Conservation (phyloP, 2,797 vertebrate species). For the Pelochelys cantorii region DNA sequence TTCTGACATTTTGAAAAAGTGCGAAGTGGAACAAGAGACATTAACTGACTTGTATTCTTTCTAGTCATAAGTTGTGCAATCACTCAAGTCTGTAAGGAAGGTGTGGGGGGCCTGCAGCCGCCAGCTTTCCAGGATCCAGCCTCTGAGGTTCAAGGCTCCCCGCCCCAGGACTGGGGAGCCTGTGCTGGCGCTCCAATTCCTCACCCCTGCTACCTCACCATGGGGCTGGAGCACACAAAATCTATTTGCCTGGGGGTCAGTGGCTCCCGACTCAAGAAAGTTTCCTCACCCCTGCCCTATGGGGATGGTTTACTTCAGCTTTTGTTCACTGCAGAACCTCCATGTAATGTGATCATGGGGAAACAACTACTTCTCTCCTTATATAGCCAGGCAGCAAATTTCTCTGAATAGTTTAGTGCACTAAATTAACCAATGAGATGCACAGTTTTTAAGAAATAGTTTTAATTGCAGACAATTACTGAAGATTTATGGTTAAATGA, state of each 20-base stretch:
- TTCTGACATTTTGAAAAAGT: slow-evolving; percentile 7
- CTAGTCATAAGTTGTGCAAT: background rate
- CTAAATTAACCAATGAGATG: background rate
- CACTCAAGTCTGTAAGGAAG: background rate
- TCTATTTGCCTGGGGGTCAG: too few species aligned
- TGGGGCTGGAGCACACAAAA: too few species aligned
- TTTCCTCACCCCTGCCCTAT: too few species aligned
- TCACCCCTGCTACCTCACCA: too few species aligned
- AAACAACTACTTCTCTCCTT: background rate
- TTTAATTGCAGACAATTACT: background rate
- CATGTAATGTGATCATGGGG: background rate
- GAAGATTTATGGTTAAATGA: background rate
- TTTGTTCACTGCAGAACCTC: background rate
- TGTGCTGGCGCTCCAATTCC: too few species aligned
- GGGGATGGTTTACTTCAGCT: background rate
- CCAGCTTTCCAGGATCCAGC: too few species aligned
- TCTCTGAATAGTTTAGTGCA: background rate
- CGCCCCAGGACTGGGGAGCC: too few species aligned
- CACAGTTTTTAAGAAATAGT: background rate
- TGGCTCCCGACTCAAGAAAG: too few species aligned
- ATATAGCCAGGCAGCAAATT: background rate
- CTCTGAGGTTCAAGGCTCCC: too few species aligned
- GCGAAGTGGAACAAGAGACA: background rate
- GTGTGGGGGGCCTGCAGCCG: too few species aligned
- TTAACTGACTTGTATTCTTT: slow-evolving; percentile 3